Percentiles rank a stretch among this genome's conserved stretches.
phyloP scores from a whole-genome alignment of 1,140 invertebrate species.

The Chionoecetes opilio region DNA sequence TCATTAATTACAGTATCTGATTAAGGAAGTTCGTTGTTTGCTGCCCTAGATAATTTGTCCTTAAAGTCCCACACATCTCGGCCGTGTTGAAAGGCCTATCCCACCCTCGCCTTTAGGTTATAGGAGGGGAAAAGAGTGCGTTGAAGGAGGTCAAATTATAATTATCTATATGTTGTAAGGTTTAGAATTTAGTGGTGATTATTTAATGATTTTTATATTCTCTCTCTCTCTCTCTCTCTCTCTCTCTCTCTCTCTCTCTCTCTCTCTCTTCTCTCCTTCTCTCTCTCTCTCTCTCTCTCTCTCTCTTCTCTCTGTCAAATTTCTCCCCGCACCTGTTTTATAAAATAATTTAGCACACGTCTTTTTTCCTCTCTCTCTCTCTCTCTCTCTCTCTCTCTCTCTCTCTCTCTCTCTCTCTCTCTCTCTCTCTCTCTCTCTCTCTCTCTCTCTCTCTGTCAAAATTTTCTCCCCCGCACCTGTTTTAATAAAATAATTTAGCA shows the following conservation, averaged over 20 bases:
- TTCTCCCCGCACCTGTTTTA: no score
- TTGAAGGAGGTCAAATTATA: no score
- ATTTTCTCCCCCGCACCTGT: no score
- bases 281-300: neutral
- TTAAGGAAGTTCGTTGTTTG: neutral
- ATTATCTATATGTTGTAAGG: no score
- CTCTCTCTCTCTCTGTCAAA: neutral
- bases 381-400: no score
- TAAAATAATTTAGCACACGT: no score
- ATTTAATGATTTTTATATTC: neutral
- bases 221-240: slow-evolving; percentile 27
- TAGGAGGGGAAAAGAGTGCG: no score
- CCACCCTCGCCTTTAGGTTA: neutral
- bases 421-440: neutral
- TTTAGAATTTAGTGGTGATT: no score
- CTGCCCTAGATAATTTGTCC: slow-evolving; percentile 6
- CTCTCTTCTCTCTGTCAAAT: neutral
- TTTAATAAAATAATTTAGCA: no score
- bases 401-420: no score
- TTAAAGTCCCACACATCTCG: neutral
- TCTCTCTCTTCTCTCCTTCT: neutral
- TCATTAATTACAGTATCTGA: slow-evolving; percentile 31
- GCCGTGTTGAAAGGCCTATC: neutral
- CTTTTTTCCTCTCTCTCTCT: no score
- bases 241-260: slow-evolving; percentile 21